Evolutionary conservation across 1,140 invertebrate genomes (phyloP).

Genomic region (Drosophila nannoptera): DNA sequence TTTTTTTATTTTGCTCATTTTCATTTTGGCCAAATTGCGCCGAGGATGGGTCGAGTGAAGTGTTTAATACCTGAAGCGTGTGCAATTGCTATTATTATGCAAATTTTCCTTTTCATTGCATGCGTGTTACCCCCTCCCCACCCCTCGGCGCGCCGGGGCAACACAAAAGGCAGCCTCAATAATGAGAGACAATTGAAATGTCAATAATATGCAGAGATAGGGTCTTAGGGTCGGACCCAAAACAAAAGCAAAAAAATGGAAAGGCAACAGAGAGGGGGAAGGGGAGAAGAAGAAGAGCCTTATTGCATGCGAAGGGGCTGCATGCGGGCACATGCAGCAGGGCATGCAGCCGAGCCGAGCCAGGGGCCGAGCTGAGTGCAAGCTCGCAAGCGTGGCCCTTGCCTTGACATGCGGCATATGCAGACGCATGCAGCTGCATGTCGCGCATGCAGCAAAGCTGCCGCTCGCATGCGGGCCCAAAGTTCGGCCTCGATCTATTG

Average conservation of each 20-base stretch:
- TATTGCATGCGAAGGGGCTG: neutral
- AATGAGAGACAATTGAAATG: constrained; percentile 71
- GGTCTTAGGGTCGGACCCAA: neutral
- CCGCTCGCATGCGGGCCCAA: too few species aligned
- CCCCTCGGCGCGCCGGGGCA: constrained; percentile 1
- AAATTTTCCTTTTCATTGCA: constrained; percentile 69
- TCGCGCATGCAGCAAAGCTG: too few species aligned
- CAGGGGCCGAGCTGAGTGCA: too few species aligned
- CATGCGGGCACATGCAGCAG: neutral
- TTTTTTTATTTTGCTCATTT: constrained; percentile 34
- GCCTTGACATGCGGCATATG: too few species aligned
- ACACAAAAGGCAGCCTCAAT: constrained; percentile 43
- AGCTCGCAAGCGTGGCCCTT: too few species aligned
- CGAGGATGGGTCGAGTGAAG: constrained; percentile 35
- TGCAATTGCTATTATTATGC: constrained; percentile 76
- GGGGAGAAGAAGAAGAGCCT: neutral
- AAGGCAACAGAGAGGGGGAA: neutral
- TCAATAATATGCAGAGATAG: constrained; percentile 57
- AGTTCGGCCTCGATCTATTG: too few species aligned
- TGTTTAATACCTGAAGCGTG: constrained; percentile 73
- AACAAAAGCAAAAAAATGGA: neutral
- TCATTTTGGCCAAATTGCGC: constrained; percentile 53
- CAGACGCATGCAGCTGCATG: too few species aligned
- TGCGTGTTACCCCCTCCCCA: constrained; percentile 46
- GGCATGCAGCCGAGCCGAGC: too few species aligned